Evolutionary conservation across 37 sponge, comb jelly and placozoan species (phyloP), one percentile per base, ranked within the genome.

Genomic region (Aplysina aerophoba): DNA sequence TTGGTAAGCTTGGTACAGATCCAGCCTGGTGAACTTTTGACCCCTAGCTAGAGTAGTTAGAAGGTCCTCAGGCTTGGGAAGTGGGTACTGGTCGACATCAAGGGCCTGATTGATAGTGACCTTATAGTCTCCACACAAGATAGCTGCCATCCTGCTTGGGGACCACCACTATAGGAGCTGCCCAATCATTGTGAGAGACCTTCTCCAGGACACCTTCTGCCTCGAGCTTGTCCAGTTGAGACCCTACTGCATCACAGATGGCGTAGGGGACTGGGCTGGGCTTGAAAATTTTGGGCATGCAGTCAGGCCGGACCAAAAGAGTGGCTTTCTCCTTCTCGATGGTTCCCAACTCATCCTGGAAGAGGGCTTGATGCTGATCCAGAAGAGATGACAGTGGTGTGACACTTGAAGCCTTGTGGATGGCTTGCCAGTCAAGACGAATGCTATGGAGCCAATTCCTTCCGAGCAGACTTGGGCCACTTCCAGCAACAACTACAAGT

Each of bases 111-210:
- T 81, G n/a, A 81, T 13, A 15, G 82, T 81, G 14, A 81, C 82
- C 58, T 81, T 81, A 60, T 59, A 81, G 27, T 81, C 82, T 17
- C n/a, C 61, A 58, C 82, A 81, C 24, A 81, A 20, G 28, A 50
- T 24, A 19, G 12, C n/a, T n/a, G 21, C 65, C 83, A 77, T 77
- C 79, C 28, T 67, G n/a, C n/a, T n/a, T n/a, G n/a, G n/a, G n/a
- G n/a, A n/a, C n/a, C n/a, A n/a, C n/a, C n/a, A n/a, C n/a, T 14
- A 67, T n/a, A 16, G 28, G 69, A 14, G 69, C 28, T 25, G 69
- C 69, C 69, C 69, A 67, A 13, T 67, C 69, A 67, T 27, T 67
- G 28, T n/a, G 69, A n/a, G n/a, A 16, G 22, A 67, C 69, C 69
- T 67, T 67, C n/a, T 67, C 27, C 14, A 67, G 28, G n/a, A 67